phyloP scores from a whole-genome alignment of 2,797 vertebrate genomes.

The Coendou prehensilis region DNA sequence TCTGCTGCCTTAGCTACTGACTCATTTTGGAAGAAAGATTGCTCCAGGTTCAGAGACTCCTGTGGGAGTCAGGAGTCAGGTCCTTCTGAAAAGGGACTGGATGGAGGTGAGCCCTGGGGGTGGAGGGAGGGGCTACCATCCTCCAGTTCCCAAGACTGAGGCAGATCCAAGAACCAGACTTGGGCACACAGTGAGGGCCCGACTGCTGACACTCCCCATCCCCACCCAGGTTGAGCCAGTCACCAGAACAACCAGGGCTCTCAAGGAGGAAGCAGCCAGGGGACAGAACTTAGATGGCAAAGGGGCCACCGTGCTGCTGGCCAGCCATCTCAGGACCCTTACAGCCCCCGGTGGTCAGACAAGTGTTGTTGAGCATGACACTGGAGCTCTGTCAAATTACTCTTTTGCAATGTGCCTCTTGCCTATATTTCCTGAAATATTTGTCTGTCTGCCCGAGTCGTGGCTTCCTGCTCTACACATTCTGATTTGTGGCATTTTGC shows the following conservation, averaged over 20 bases:
- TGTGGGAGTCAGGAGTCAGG: too few species aligned
- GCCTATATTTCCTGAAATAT: background rate
- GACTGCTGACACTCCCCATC: too few species aligned
- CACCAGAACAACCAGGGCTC: background rate
- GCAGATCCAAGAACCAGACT: background rate
- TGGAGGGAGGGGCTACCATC: background rate
- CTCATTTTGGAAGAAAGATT: background rate
- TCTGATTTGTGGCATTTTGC: slow-evolving; percentile 37
- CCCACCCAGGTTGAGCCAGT: background rate
- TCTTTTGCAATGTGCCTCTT: background rate
- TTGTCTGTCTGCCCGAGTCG: background rate
- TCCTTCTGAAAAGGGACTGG: background rate
- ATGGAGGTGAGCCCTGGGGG: background rate
- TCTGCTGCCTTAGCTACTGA: background rate
- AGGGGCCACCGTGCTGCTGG: accelerated
- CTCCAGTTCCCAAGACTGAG: background rate
- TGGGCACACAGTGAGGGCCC: too few species aligned
- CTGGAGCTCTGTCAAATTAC: background rate
- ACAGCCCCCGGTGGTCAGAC: background rate
- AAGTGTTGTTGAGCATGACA: background rate
- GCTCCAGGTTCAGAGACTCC: background rate
- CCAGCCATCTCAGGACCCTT: background rate
- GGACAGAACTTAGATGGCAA: background rate
- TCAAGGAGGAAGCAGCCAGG: background rate
- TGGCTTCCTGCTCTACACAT: background rate